These are phyloP conservation scores for Homalodisca vitripennis DNA, from an alignment of 1,140 invertebrate species.

Conservation along the genomic window DNA sequence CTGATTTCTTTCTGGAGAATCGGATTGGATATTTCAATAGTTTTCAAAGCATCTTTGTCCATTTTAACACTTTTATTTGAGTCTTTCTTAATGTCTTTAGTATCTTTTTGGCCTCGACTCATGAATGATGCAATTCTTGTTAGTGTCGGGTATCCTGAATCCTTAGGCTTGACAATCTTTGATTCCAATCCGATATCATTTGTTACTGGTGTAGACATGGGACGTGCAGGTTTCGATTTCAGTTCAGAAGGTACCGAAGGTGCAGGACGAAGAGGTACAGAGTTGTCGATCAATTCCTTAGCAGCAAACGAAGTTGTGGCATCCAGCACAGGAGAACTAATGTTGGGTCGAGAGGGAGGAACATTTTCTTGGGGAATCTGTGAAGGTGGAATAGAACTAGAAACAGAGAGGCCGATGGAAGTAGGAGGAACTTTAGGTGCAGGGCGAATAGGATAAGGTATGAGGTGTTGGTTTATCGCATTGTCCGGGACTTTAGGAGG, in stretches of 20 bases:
- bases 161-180: constrained; percentile 20
- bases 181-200: constrained; percentile 19
- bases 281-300: constrained; percentile 62
- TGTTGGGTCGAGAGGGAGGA: constrained; percentile 65
- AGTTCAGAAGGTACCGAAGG: constrained; percentile 22
- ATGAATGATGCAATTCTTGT: constrained; percentile 76
- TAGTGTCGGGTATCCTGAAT: constrained; percentile 47
- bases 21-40: constrained; percentile 76
- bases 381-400: constrained; percentile 40
- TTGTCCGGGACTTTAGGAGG: constrained; percentile 32
- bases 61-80: constrained; percentile 43
- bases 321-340: constrained; percentile 76
- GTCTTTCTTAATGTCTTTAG: constrained; percentile 27
- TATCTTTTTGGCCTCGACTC: constrained; percentile 51
- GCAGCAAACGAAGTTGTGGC: constrained; percentile 71
- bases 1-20: constrained; percentile 69
- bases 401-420: background rate
- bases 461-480: constrained; percentile 1
- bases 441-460: constrained; percentile 28
- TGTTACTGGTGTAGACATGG: background rate
- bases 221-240: constrained; percentile 43
- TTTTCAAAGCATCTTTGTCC: constrained; percentile 68
- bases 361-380: constrained; percentile 59
- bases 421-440: constrained; percentile 34
- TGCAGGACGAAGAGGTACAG: constrained; percentile 34